These are phyloP conservation scores for Corythoichthys haematopterus DNA, from an alignment of 2,113 vertebrate species.

Conservation along the genomic window DNA sequence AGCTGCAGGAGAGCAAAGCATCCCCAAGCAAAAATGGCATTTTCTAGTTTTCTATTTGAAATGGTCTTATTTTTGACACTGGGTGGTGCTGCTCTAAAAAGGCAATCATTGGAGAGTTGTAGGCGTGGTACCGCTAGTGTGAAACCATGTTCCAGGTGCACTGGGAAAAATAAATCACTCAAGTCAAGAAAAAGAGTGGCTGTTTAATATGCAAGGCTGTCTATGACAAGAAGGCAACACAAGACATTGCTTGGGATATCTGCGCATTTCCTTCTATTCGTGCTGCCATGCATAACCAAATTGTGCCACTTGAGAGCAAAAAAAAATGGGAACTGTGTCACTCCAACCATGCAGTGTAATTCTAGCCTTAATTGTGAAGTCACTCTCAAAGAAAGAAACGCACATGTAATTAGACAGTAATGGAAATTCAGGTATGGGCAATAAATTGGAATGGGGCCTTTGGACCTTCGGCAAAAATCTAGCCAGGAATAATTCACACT, in stretches of 20 bases:
- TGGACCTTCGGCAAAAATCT: background rate
- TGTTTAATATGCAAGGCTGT: background rate
- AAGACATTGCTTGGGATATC: background rate
- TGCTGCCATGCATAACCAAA: background rate
- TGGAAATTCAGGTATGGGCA: background rate
- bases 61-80: background rate
- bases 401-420: background rate
- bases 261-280: background rate
- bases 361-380: background rate
- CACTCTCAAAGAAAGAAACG: background rate
- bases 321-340: background rate
- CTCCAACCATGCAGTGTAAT: background rate
- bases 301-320: conserved; percentile 1
- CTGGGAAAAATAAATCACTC: background rate
- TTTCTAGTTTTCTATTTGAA: no score
- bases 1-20: no score
- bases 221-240: background rate
- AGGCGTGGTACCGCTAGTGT: background rate
- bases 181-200: background rate
- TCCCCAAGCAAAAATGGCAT: no score
- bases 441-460: background rate
- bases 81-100: background rate
- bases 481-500: background rate
- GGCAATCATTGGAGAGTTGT: background rate
- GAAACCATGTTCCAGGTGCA: background rate